Evolutionary conservation across 2,888 invertebrate species (phyloP), one percentile per base, ranked within the genome.

Genomic region (Netelia fuscicornis): DNA sequence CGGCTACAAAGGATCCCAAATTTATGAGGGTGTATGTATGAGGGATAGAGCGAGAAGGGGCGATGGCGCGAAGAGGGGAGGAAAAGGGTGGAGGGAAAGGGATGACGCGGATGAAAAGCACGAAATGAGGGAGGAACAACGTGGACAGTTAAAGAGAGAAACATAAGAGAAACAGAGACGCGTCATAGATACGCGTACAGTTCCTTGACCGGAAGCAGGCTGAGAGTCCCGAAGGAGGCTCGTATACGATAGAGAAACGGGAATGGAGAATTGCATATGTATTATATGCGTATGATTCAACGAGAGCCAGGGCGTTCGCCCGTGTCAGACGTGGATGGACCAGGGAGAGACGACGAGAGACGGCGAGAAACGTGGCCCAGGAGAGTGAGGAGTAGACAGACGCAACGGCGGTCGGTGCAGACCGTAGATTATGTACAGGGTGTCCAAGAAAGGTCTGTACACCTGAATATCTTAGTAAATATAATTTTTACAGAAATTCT

Each of bases 261-360:
- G 64, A 56, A 84, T 80, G 83, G 37, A 86, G 84, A 83, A 86
- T 83, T 88, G 87, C 87, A 88, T 86, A 86, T 86, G 86, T 88
- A 87, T 88, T 70, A 70, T 72, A 78, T 80, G 64, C 74, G 77
- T 74, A 48, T 75, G 80, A 79, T 72, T 67, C 52, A 70, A 44
- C 44, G 54, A 17, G 77, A 64, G 78, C 74, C 44, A 68, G 83
- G 64, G 81, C 81, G 83, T 78, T 83, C 68, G 84, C 72, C 76
- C 76, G 77, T 64, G 76, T 68, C 75, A 80, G 78, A 81, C 80
- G 77, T 25, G 72, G 72, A 81, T 81, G 78, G 77, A 86, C 71
- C 81, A 67, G 44, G 48, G 85, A 75, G 82, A 83, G 78, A 80
- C 68, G 65, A 60, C 44, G 44, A 67, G 85, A 86, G 74, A 86